Conservation (phyloP, 2,113 vertebrate species). For the Hypocryptadius cinnamomeus region DNA sequence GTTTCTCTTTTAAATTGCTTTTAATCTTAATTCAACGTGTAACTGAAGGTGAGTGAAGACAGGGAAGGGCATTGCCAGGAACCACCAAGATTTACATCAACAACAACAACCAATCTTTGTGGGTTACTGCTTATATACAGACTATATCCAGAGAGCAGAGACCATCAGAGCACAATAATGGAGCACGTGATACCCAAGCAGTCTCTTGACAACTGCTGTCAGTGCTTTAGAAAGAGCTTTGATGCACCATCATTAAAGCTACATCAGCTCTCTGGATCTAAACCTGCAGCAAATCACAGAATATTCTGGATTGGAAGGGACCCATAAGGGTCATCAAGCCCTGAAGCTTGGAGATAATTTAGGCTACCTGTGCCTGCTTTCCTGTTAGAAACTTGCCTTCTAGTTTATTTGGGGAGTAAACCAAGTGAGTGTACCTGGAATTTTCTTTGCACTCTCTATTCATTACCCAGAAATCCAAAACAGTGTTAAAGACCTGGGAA, state of each 20-base stretch:
- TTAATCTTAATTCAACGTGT: fast-evolving
- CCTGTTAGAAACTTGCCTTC: background rate
- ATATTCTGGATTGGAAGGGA: background rate
- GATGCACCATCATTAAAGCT: background rate
- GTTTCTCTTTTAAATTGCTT: background rate
- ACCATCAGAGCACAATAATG: background rate
- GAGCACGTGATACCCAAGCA: background rate
- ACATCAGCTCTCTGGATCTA: background rate
- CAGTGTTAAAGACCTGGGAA: background rate
- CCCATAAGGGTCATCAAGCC: background rate
- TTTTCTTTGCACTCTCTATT: background rate
- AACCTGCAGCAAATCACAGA: background rate
- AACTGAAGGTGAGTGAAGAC: background rate
- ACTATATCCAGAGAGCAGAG: background rate
- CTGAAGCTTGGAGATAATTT: background rate
- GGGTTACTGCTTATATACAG: background rate
- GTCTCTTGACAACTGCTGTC: background rate
- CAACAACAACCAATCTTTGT: background rate
- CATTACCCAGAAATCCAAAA: background rate
- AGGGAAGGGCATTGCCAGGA: background rate
- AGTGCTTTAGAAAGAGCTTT: background rate
- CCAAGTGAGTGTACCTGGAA: background rate
- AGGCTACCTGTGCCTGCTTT: background rate
- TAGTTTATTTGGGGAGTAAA: background rate
- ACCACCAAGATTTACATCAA: background rate